A percentile compares a stretch with the other conserved stretches of the same genome.
phyloP scores from a whole-genome alignment of 2,113 vertebrate species.

The Tetraodon nigroviridis region DNA sequence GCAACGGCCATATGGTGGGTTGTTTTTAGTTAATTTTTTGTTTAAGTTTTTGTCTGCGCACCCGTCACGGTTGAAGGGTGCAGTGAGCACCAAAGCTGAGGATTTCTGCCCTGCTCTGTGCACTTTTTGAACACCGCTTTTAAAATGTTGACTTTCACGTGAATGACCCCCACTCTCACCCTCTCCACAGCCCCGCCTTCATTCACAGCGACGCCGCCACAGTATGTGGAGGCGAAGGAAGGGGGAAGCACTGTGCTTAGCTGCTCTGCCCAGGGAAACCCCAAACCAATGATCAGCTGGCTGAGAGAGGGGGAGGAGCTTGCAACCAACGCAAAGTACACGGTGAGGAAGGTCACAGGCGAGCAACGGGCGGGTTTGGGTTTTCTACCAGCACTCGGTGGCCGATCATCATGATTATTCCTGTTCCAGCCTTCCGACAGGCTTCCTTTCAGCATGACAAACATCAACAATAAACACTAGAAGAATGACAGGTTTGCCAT shows the following conservation, averaged over 20 bases:
- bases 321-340: slow-evolving; percentile 84
- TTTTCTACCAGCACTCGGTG: too few relatives aligned
- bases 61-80: too few relatives aligned
- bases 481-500: slow-evolving; percentile 6
- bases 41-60: not conserved
- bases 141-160: not conserved
- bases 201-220: slow-evolving; percentile 93
- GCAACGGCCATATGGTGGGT: too few relatives aligned
- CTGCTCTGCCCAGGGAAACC: slow-evolving; percentile 95
- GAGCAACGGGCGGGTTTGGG: too few relatives aligned
- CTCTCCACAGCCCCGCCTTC: slow-evolving; percentile 86
- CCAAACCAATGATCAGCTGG: slow-evolving; percentile 96
- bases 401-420: too few relatives aligned
- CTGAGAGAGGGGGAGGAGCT: slow-evolving; percentile 88
- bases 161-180: slow-evolving; percentile 1
- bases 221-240: slow-evolving; percentile 96
- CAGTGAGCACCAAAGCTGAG: too few relatives aligned
- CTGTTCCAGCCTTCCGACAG: slow-evolving; percentile 9
- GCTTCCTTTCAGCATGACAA: not conserved
- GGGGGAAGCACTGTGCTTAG: slow-evolving; percentile 88
- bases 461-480: slow-evolving; percentile 20
- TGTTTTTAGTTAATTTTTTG: too few relatives aligned
- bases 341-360: slow-evolving; percentile 69
- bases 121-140: not conserved
- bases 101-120: too few relatives aligned